phyloP scores from a whole-genome alignment of 2,797 vertebrate genomes.

The Zalophus californianus region DNA sequence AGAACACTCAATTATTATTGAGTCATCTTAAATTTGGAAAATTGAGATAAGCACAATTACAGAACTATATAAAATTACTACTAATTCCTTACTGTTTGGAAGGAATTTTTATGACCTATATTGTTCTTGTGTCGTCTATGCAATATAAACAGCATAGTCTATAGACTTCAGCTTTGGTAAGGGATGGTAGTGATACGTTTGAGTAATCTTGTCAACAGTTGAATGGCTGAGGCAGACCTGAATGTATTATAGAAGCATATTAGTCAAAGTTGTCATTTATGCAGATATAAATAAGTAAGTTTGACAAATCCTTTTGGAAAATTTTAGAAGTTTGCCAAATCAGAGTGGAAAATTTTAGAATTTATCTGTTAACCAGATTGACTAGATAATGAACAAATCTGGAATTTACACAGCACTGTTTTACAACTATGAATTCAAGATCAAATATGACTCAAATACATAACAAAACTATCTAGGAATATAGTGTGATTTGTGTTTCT shows the following conservation, averaged over 20 bases:
- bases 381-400: not conserved
- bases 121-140: not conserved
- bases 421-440: constrained; percentile 14
- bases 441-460: not conserved
- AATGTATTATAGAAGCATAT: not conserved
- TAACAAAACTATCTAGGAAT: not conserved
- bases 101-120: not conserved
- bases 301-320: not conserved
- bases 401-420: not conserved
- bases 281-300: not conserved
- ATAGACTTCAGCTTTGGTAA: not conserved
- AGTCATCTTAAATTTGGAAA: constrained; percentile 57
- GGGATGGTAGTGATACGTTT: not conserved
- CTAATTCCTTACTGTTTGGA: not conserved
- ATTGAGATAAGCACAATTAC: not conserved
- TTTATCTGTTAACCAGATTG: constrained; percentile 14
- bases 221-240: not conserved
- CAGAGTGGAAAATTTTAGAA: not conserved
- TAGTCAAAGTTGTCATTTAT: constrained; percentile 10
- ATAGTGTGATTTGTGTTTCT: constrained; percentile 5
- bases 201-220: not conserved
- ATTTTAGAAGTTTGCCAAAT: constrained; percentile 32
- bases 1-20: not conserved
- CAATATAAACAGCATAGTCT: not conserved
- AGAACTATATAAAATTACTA: constrained; percentile 12